Evolutionary conservation across 2,888 invertebrate genomes (phyloP).

Genomic region (Lamellibrachia columna): DNA sequence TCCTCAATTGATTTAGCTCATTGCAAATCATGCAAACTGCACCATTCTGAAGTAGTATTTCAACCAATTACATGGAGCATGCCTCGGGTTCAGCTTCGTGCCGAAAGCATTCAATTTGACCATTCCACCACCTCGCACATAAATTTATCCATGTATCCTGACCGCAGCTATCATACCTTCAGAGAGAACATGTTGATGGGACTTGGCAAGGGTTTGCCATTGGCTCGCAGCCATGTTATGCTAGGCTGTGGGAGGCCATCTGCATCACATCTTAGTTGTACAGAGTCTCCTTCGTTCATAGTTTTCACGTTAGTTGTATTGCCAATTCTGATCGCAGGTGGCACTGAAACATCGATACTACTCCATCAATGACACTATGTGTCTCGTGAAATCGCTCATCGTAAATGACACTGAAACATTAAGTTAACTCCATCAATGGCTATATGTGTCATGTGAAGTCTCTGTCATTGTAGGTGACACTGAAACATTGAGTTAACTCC

Average conservation of each 20-base stretch:
- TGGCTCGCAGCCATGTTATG: constrained; percentile 63
- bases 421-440: neutral
- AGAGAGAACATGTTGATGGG: constrained; percentile 37
- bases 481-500: neutral
- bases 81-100: too few relatives aligned
- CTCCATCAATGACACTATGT: neutral
- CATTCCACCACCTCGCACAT: too few relatives aligned
- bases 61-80: too few relatives aligned
- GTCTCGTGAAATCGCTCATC: constrained; percentile 38
- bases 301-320: constrained; percentile 53
- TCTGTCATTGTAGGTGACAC: too few relatives aligned
- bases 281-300: constrained; percentile 48
- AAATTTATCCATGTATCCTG: too few relatives aligned
- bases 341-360: constrained; percentile 44
- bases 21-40: too few relatives aligned
- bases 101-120: too few relatives aligned
- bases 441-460: neutral
- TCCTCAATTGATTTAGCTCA: too few relatives aligned
- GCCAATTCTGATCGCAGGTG: constrained; percentile 54
- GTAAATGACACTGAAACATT: constrained; percentile 55
- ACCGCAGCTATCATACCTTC: constrained; percentile 29
- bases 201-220: constrained; percentile 53
- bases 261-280: constrained; percentile 54
- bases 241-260: constrained; percentile 61
- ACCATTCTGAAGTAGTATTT: too few relatives aligned